phyloP scores from a whole-genome alignment of 2,113 vertebrate species.

The Mystacornis crossleyi region DNA sequence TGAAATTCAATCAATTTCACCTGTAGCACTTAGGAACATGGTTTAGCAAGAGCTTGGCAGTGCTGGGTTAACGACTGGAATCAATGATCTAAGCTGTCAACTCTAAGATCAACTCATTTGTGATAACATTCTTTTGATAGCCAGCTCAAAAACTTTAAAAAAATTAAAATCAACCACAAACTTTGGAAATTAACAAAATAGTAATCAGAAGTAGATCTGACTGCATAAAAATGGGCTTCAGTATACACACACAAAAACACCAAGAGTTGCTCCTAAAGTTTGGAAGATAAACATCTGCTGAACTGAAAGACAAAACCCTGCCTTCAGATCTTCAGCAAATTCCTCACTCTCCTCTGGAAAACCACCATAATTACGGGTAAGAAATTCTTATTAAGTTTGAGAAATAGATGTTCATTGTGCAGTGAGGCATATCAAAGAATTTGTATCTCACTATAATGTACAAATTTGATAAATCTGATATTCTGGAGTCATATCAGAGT shows the following conservation, averaged over 20 bases:
- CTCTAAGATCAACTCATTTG: not conserved
- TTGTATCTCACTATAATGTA: not conserved
- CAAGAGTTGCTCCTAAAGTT: not conserved
- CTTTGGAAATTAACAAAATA: not conserved
- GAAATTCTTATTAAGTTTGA: not conserved
- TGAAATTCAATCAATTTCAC: not conserved
- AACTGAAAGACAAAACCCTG: not conserved
- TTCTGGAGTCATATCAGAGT: not conserved
- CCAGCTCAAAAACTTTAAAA: not conserved
- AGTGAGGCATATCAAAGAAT: not conserved
- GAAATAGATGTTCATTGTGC: not conserved
- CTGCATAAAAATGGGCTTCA: not conserved
- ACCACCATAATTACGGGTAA: not conserved
- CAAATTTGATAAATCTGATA: not conserved
- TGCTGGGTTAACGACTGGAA: not conserved
- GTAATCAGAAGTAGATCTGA: not conserved
- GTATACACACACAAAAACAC: not conserved
- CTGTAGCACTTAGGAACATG: not conserved
- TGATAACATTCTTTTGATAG: not conserved
- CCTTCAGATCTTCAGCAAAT: not conserved
- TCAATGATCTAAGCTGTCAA: not conserved
- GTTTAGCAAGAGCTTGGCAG: not conserved
- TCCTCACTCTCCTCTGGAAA: not conserved
- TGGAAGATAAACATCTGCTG: not conserved
- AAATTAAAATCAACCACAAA: not conserved